Evolutionary conservation across 2,113 vertebrate species (phyloP), one percentile per base, ranked within the genome.

Genomic region (Dromas ardeola): DNA sequence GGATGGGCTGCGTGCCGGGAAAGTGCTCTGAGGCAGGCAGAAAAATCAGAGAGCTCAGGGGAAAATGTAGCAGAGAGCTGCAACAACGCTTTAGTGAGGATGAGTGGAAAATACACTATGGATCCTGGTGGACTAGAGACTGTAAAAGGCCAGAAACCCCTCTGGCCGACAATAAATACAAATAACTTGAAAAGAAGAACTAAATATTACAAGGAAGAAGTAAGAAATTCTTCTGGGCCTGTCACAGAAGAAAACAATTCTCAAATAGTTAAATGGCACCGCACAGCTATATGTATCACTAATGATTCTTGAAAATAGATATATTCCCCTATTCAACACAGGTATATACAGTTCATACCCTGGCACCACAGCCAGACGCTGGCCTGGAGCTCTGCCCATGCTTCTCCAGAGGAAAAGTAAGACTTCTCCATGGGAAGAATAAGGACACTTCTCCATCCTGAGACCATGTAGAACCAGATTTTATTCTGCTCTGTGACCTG

Each of bases 381-480:
- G 70, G 59, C n/a, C 42, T 63, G 62, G 47, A 69, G 71, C 36
- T 93, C 53, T 11, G 21, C 6, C 9, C 14, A 19, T 55, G 23
- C 16, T 55, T 55, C 36, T 80, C 40, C 6, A 4, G 5, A 12
- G 40, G 45, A 74, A 50, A 26, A 70, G 47, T 11, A 43, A 2
- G 5, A 62, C 1, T 70, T 70, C 13, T 77, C 62, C 23, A 11
- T 15, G 13, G 38, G 30, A 79, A 50, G 25, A 56, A 58, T 29
- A 47, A 66, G 26, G 40, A 34, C 18, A 58, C 16, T 50, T 52
- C 10, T 0, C 1, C 11, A 4, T n/a, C 20, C 7, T 2, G 26
- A 42, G 23, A 47, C 26, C 36, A 61, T 13, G 32, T 5, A 74
- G 43, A 11, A 70, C 15, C 25, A 10, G 58, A 45, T 34, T 36